Base-by-base conservation (phyloP, 2,113 vertebrate genomes). In the Gorsachius goisagi region DNA sequence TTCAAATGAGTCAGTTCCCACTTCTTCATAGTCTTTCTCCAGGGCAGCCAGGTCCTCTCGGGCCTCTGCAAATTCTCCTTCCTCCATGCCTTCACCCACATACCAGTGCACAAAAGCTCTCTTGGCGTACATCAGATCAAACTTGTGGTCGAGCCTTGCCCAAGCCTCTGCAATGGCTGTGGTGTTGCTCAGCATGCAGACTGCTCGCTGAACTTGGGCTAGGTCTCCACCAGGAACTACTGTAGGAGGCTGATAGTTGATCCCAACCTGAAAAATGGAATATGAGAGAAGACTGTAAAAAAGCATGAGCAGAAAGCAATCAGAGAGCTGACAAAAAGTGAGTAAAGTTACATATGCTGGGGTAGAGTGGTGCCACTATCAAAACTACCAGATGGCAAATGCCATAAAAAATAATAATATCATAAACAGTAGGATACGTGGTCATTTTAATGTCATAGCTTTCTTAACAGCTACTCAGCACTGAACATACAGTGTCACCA, bases 11-110 rank as follows among this genome's bases (percentile, higher is more conserved):
- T 98, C 98, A 21, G 97, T 98, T 47, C 98, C 98, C 53, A 98
- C 98, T 96, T 98, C 98, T 91, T 98, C 98, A 50, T 98, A 98
- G 96, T 98, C 98, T 78, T 98, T 98, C 95, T 98, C 98, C 95
- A 98, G 78, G 33, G 98, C 98, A 85, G 98, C 98, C 86, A 98
- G 96, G 92, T 98, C 98, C 69, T 98, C 98, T 35, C 98, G 71
- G 41, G 98, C 98, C 95, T 98, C 98, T 2, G 98, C 94, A 9
- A 98, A 98, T 82, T 98, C 98, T 44, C 98, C 98, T 68, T 98
- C 98, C 78, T 98, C 98, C 98, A 98, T 98, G 45, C 98, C 98
- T 45, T 98, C 98, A 2, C 98, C 98, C 11, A 98, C 98, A 0
- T 98, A 98, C 98, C 98, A 98, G 78, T 98, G 98, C 80, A 98